Base-by-base conservation (phyloP, 2,797 vertebrate genomes). In the Emydoidea blandingii region DNA sequence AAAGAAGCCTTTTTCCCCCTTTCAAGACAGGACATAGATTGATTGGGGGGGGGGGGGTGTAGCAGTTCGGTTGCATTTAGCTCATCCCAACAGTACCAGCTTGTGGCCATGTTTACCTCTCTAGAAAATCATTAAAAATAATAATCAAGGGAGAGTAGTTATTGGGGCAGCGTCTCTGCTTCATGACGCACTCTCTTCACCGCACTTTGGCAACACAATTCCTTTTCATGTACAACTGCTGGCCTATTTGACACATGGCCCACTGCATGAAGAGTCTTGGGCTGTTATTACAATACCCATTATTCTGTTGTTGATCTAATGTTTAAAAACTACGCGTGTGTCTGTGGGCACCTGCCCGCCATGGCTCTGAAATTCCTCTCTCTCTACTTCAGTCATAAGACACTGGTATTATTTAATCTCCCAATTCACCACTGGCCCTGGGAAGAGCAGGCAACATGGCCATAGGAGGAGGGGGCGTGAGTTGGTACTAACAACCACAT, bases 1-100 rank as follows among this genome's bases (percentile, higher is more conserved):
- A 95, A 97, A 98, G 97, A 98, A 98, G 97, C 97, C 83, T 92
- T 94, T 12, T 5, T 44, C 76, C n/a, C n/a, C 65, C 18, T 7
- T 86, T 92, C 47, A 91, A 91, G 82, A 81, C 84, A 86, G 91
- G 92, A 90, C 90, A 78, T 7, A 47, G 86, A 34, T 31, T 9
- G 56, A n/a, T 85, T 56, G 74, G 85, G 93, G 85, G 29, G 56
- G 5, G 5, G 7, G 41, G 41, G 41, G 41, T 31, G 14, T 31
- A 18, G 19, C 41, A 6, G 6, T 21, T 41, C 4, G 21, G 62
- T 21, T 37, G 65, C 41, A 44, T 19, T 52, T 16, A 6, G 16
- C 34, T 50, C 72, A 27, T 87, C 94, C 57, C 90, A 84, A 83
- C 74, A 65, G 96, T 93, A 88, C 91, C 87, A 21, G 54, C 65